phyloP scores from a whole-genome alignment of 2,113 vertebrate species.

The Theristicus caerulescens region DNA sequence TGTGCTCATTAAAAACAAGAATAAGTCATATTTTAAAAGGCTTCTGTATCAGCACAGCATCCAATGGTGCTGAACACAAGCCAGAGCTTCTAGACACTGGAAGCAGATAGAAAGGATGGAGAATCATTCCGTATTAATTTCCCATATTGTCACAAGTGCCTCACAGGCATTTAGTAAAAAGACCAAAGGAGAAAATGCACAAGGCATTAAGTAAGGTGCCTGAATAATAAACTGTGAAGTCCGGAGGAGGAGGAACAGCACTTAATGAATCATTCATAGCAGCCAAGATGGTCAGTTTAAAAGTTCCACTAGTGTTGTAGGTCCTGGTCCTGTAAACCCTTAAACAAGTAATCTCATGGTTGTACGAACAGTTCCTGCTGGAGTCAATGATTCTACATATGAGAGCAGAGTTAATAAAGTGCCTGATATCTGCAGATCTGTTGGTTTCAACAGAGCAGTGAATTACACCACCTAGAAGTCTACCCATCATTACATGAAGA shows the following conservation, averaged over 20 bases:
- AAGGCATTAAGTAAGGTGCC: neutral
- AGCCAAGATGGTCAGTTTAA: neutral
- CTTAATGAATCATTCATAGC: neutral
- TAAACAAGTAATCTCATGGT: neutral
- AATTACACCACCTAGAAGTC: neutral
- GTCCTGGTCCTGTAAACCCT: neutral
- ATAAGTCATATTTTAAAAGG: neutral
- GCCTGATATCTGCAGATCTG: neutral
- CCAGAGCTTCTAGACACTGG: neutral
- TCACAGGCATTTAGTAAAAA: neutral
- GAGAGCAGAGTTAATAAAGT: neutral
- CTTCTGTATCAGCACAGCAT: neutral
- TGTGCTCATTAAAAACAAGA: neutral
- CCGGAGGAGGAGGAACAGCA: neutral
- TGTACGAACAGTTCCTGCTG: neutral
- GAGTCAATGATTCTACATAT: neutral
- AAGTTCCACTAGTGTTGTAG: neutral
- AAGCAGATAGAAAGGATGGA: neutral
- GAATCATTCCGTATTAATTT: neutral
- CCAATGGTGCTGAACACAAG: neutral
- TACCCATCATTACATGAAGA: neutral
- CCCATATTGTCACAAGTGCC: neutral
- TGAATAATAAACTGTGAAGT: neutral
- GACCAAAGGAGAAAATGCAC: neutral
- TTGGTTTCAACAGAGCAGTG: neutral